Evolutionary conservation across 2,797 vertebrate genomes (phyloP).

Genomic region (Sternarchorhynchus goeldii): DNA sequence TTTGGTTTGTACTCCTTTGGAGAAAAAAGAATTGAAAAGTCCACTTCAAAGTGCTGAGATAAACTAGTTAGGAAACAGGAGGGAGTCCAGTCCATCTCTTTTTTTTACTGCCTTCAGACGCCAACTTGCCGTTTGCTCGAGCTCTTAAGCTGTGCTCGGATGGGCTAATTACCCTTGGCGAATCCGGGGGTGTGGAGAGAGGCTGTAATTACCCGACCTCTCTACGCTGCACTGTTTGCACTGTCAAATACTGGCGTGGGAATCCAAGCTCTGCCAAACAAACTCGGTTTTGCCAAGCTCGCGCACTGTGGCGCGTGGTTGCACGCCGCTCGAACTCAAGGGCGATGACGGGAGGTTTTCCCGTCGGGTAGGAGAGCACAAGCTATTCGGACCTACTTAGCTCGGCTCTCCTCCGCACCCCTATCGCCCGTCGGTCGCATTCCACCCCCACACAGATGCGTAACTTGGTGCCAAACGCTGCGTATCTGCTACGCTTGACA

Average conservation of each 20-base stretch:
- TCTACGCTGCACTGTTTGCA: constrained; percentile 51
- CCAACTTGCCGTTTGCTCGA: constrained; percentile 60
- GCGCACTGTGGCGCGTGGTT: constrained; percentile 40
- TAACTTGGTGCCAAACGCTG: constrained; percentile 58
- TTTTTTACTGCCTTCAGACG: constrained; percentile 45
- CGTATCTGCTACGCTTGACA: constrained; percentile 50
- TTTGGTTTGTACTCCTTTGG: background rate
- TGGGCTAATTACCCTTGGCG: constrained; percentile 62
- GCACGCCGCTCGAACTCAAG: background rate
- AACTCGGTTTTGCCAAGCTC: constrained; percentile 58
- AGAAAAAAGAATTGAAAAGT: background rate
- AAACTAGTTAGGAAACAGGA: background rate
- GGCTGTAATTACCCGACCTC: constrained; percentile 66
- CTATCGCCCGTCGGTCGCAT: constrained; percentile 20
- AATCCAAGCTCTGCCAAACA: constrained; percentile 51
- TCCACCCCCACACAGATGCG: constrained; percentile 61
- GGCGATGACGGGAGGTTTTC: background rate
- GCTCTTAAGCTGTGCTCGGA: constrained; percentile 58
- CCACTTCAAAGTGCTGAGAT: constrained; percentile 25
- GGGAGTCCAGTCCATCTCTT: background rate
- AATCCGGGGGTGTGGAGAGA: constrained; percentile 58
- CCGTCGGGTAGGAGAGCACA: background rate
- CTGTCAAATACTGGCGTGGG: constrained; percentile 43
- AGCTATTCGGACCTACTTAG: constrained; percentile 22
- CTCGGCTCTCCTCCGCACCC: constrained; percentile 12